These are phyloP conservation scores for Pygocentrus nattereri DNA, from an alignment of 2,797 vertebrate genomes.

Conservation along the genomic window DNA sequence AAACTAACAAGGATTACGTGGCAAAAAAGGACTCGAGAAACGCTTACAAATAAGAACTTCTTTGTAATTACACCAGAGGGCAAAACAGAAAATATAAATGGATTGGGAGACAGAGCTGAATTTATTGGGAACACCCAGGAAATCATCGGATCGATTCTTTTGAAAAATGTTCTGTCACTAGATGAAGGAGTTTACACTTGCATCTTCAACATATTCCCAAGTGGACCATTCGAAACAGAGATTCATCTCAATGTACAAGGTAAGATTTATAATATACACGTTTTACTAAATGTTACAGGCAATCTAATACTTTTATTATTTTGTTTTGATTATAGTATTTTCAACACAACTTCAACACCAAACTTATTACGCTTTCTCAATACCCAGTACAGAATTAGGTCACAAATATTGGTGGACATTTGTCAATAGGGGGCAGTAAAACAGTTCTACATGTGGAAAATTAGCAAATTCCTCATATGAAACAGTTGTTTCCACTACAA, in stretches of 20 bases:
- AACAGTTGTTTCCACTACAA: too few relatives aligned
- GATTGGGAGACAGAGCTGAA: background rate
- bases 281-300: too few relatives aligned
- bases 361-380: too few relatives aligned
- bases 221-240: background rate
- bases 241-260: background rate
- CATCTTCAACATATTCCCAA: slow-evolving; percentile 28
- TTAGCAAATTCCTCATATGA: too few relatives aligned
- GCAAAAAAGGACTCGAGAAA: slow-evolving; percentile 21
- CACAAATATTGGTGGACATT: too few relatives aligned
- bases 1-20: background rate
- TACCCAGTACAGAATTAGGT: too few relatives aligned
- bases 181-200: slow-evolving; percentile 41
- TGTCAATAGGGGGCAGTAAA: too few relatives aligned
- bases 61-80: background rate
- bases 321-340: too few relatives aligned
- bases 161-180: background rate
- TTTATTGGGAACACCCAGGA: background rate
- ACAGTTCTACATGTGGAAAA: too few relatives aligned
- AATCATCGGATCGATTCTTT: background rate
- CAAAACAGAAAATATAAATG: background rate
- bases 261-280: background rate
- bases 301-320: too few relatives aligned
- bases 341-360: too few relatives aligned
- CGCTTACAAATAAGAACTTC: background rate